Evolutionary conservation across 2,113 vertebrate genomes (phyloP).

Genomic region (Tangachromis dhanisi): DNA sequence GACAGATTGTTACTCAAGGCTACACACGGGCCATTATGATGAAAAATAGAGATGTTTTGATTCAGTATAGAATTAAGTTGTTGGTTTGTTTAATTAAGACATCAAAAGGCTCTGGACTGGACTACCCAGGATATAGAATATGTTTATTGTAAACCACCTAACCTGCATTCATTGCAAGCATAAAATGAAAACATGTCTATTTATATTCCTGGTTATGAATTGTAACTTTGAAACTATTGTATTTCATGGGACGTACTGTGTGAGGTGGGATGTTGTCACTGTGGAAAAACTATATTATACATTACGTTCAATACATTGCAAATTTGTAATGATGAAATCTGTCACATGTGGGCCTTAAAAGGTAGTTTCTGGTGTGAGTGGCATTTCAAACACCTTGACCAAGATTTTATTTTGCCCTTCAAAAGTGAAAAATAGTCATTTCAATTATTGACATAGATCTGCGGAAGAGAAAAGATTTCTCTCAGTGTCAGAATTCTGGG

Average conservation of each 20-base stretch:
- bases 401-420: neutral
- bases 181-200: neutral
- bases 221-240: neutral
- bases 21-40: neutral
- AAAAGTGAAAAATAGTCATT: neutral
- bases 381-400: neutral
- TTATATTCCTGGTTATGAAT: neutral
- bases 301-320: neutral
- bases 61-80: neutral
- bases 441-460: neutral
- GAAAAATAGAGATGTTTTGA: neutral
- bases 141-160: neutral
- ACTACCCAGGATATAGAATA: neutral
- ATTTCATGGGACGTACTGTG: neutral
- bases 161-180: neutral
- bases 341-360: neutral
- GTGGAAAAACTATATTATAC: neutral
- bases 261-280: neutral
- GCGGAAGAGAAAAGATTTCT: neutral
- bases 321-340: neutral
- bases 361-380: neutral
- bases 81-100: neutral
- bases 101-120: neutral
- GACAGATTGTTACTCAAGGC: neutral
- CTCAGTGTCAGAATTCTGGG: neutral